Base-by-base conservation (phyloP, 53 echinoderm and acorn worm species). In the Patiria pectinifera region DNA sequence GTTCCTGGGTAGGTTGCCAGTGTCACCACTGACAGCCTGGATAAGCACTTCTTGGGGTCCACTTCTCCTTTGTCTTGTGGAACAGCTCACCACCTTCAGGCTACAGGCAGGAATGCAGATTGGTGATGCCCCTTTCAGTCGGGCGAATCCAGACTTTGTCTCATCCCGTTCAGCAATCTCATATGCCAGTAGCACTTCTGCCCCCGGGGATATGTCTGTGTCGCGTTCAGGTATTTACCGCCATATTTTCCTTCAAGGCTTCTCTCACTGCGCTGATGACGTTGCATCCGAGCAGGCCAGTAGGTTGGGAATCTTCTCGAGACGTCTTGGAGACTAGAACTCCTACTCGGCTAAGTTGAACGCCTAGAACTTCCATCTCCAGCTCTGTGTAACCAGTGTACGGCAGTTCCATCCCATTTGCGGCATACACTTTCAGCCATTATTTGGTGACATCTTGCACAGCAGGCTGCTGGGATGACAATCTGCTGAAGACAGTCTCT, bases 221-320 rank as follows among this genome's bases (percentile, higher is more conserved):
- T 75, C 53, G 4, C 19, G 3, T 61, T 53, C 22, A 71, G 49
- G 26, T 58, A 86, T 49, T 46, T 75, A 24, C 14, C 14, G 23
- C 86, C 76, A 48, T 86, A n/a, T 21, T 14, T 75, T 79, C 83
- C 76, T 59, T 77, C 48, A 90, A 43, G 18, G 70, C 69, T 84
- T 62, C 26, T n/a, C 86, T 53, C 46, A 93, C 76, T n/a, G 78
- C 78, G 9, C 93, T 71, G 2, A 93, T 75, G 9, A 93, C 62
- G 25, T 94, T 94, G 6, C 78, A 90, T 49, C 94, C 86, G 2
- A 94, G 62, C 46, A 94, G 79, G 11, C 93, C 91, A 25, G 87
- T 76, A 23, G 70, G 76, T 11, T 61, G 87, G 87, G 18, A 8
- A 1, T 48, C 13, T 4, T 47, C 22, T n/a, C 12, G 21, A 18